Evolutionary conservation across 2,113 vertebrate species (phyloP).

Genomic region (Daphoenositta chrysoptera): DNA sequence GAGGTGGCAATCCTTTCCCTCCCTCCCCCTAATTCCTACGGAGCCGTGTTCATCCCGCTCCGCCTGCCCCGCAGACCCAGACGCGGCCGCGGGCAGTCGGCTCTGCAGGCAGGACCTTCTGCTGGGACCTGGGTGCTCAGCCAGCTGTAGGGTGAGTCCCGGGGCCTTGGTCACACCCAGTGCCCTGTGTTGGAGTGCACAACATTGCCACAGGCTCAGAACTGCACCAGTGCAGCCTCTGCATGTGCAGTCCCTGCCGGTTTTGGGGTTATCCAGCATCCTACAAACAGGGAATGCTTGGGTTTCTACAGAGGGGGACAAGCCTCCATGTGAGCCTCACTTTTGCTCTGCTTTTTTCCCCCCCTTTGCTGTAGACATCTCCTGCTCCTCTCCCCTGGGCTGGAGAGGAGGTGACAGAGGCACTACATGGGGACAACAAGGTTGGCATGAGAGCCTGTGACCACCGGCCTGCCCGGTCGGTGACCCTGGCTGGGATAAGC

Average conservation of each 20-base stretch:
- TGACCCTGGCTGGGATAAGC: not conserved
- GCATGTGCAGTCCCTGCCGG: fast-evolving
- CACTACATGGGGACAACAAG: not conserved
- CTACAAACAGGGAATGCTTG: not conserved
- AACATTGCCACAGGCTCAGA: not conserved
- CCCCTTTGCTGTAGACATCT: not conserved
- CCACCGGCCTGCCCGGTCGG: fast-evolving
- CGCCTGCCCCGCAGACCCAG: not conserved
- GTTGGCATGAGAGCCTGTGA: not conserved
- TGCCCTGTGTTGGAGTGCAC: not conserved
- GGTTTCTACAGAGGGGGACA: not conserved
- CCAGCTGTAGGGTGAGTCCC: not conserved
- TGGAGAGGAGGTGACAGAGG: not conserved
- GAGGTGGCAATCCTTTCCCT: not conserved
- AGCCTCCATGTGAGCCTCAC: not conserved
- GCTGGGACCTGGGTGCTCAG: not conserved
- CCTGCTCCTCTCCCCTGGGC: not conserved
- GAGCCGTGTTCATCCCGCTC: not conserved
- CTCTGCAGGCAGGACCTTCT: not conserved
- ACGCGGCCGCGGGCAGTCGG: fast-evolving
- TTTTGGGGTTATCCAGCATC: not conserved
- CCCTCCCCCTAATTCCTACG: not conserved
- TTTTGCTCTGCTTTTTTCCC: not conserved
- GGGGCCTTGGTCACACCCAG: not conserved
- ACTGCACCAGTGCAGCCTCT: not conserved